A percentile compares a stretch with the other conserved stretches of the same genome.
phyloP scores from a whole-genome alignment of 2,113 vertebrate species.

The Eonycteris spelaea region DNA sequence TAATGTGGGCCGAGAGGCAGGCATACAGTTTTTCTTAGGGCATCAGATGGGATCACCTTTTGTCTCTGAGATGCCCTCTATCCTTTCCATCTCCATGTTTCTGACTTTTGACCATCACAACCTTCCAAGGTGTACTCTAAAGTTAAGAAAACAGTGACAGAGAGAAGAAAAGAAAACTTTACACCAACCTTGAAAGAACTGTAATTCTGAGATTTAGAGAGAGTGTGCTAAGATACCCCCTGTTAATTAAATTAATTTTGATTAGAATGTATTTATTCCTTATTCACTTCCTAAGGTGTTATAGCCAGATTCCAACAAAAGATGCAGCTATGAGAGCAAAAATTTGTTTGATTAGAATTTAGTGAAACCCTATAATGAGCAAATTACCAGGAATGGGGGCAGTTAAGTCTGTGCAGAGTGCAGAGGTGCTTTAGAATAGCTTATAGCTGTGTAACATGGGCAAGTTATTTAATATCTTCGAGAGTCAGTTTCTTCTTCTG shows the following conservation, averaged over 20 bases:
- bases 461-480: background rate
- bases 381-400: too few species aligned
- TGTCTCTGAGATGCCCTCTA: background rate
- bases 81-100: background rate
- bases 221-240: background rate
- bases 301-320: background rate
- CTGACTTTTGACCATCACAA: background rate
- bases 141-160: background rate
- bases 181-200: background rate
- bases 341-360: background rate
- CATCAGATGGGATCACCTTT: background rate
- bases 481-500: background rate
- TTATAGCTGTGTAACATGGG: background rate
- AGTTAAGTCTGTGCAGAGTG: background rate
- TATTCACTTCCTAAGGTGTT: background rate
- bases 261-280: background rate
- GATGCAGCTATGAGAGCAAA: background rate
- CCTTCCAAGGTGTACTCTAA: background rate
- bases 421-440: background rate
- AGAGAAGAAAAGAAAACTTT: background rate
- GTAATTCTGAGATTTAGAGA: background rate
- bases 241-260: background rate
- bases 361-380: background rate
- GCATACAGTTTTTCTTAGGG: too few species aligned
- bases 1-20: background rate